These are phyloP conservation scores for Danio choprae DNA, from an alignment of 2,797 vertebrate genomes.

Conservation along the genomic window DNA sequence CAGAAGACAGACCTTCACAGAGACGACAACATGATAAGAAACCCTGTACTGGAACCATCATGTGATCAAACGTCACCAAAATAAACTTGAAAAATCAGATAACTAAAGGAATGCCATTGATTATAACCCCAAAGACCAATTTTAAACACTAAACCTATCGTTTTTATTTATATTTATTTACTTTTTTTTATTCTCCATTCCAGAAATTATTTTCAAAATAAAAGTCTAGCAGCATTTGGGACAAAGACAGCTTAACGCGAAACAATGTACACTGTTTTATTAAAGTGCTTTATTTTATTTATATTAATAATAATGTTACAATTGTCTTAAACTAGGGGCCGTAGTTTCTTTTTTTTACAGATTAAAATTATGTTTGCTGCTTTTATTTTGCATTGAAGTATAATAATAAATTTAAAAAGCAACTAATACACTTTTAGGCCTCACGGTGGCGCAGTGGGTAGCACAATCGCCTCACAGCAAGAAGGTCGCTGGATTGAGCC, in stretches of 20 bases:
- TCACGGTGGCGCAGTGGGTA: no score
- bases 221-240: not conserved
- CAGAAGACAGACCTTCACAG: not conserved
- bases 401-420: no score
- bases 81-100: not conserved
- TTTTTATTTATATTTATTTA: no score
- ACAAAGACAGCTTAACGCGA: not conserved
- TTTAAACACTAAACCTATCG: not conserved
- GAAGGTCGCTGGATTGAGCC: no score
- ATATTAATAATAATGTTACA: not conserved
- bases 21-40: not conserved
- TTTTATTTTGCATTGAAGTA: no score
- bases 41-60: not conserved
- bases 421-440: no score
- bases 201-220: conserved; percentile 17
- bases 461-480: no score
- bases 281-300: not conserved
- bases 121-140: not conserved
- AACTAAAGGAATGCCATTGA: not conserved
- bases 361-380: not conserved
- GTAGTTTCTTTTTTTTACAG: not conserved
- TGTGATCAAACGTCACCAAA: not conserved
- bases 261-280: not conserved
- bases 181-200: not conserved
- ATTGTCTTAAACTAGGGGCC: not conserved